These are phyloP conservation scores for Pheosia tremula DNA, from an alignment of 2,888 invertebrate species.

Conservation along the genomic window DNA sequence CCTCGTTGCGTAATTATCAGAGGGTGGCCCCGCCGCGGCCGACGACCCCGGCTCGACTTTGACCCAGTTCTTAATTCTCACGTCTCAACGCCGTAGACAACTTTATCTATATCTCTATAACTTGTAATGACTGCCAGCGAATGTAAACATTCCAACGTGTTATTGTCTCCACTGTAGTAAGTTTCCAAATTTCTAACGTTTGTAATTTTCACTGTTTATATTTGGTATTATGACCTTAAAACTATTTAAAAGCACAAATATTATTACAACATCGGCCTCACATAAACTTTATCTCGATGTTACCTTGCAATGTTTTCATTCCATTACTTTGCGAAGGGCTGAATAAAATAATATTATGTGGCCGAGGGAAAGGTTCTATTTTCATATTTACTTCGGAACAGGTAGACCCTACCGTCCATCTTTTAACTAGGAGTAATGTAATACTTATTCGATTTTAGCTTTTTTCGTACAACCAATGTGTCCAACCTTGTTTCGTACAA, in stretches of 20 bases:
- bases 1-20: slow-evolving; percentile 77
- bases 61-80: slow-evolving; percentile 81
- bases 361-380: slow-evolving; percentile 38
- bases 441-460: slow-evolving; percentile 30
- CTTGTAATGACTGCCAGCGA: slow-evolving; percentile 33
- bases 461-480: slow-evolving; percentile 12
- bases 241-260: slow-evolving; percentile 24
- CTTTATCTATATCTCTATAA: slow-evolving; percentile 55
- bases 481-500: background rate
- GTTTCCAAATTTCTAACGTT: background rate
- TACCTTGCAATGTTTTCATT: slow-evolving; percentile 59
- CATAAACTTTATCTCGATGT: slow-evolving; percentile 49
- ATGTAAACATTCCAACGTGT: background rate
- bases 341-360: slow-evolving; percentile 56
- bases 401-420: slow-evolving; percentile 33
- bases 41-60: slow-evolving; percentile 78
- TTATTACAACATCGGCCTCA: slow-evolving; percentile 28
- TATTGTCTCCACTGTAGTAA: background rate
- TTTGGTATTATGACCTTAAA: background rate
- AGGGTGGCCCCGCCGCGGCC: slow-evolving; percentile 61
- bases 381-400: slow-evolving; percentile 43
- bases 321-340: slow-evolving; percentile 61
- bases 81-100: slow-evolving; percentile 69
- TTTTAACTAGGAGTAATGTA: slow-evolving; percentile 31
- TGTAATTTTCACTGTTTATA: background rate